A percentile compares a stretch with the other conserved stretches of the same genome.
These are phyloP conservation scores for Drosophila sturtevanti DNA, from an alignment of 1,140 invertebrate genomes.

Conservation along the genomic window DNA sequence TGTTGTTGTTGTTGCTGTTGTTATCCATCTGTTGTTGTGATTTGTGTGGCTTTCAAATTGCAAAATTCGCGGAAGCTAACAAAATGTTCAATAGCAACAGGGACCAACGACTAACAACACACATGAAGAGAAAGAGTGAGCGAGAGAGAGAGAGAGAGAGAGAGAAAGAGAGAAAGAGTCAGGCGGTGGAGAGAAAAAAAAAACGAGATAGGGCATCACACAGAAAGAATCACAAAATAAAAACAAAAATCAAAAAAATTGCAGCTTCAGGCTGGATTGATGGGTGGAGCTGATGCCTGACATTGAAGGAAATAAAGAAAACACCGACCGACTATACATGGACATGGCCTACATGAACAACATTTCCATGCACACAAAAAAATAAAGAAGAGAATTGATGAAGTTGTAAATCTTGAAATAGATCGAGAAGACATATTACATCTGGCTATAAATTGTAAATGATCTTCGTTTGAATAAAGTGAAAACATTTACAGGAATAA, in stretches of 20 bases:
- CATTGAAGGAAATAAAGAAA: constrained; percentile 2
- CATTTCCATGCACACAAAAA: constrained; percentile 24
- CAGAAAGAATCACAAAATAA: neutral
- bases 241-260: constrained; percentile 20
- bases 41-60: constrained; percentile 80
- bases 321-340: constrained; percentile 21
- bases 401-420: neutral
- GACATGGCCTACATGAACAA: constrained; percentile 49
- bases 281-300: neutral
- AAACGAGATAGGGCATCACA: neutral
- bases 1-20: constrained; percentile 33
- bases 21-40: constrained; percentile 51
- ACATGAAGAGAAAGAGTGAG: neutral
- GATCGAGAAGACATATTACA: too few species aligned
- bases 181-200: neutral
- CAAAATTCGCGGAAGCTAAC: constrained; percentile 76
- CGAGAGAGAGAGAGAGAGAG: neutral
- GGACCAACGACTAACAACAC: constrained; percentile 2
- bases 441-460: too few species aligned
- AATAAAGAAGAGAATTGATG: neutral
- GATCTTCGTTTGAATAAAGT: too few species aligned
- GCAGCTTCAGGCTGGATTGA: constrained; percentile 27
- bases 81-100: constrained; percentile 64
- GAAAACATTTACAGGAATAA: too few species aligned
- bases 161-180: neutral